phyloP scores from a whole-genome alignment of 1,140 invertebrate species.

The Drosophila tristis region DNA sequence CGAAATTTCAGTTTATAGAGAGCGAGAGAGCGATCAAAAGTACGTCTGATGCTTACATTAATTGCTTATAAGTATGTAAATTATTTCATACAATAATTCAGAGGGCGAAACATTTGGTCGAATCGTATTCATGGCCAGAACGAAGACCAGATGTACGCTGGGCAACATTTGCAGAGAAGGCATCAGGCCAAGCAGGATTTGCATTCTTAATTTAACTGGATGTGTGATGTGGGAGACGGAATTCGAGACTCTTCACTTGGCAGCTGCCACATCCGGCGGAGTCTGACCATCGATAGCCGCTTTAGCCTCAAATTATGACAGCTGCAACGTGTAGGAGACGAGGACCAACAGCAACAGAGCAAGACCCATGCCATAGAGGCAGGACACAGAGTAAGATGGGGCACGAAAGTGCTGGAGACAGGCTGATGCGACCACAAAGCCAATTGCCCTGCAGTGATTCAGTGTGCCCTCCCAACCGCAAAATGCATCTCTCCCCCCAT shows the following conservation, averaged over 20 bases:
- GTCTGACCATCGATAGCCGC: not conserved
- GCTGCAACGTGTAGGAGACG: constrained; percentile 5
- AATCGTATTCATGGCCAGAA: constrained; percentile 43
- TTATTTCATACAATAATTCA: too few relatives aligned
- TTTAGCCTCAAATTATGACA: constrained; percentile 47
- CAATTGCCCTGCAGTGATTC: constrained; percentile 36
- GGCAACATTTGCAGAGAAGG: constrained; percentile 27
- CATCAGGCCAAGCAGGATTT: constrained; percentile 71
- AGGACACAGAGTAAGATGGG: not conserved
- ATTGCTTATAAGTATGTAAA: too few relatives aligned
- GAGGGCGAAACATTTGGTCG: not conserved
- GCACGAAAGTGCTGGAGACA: too few relatives aligned
- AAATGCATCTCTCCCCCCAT: constrained; percentile 8
- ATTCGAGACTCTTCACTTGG: constrained; percentile 13
- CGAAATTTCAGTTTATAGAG: too few relatives aligned
- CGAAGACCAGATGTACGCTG: constrained; percentile 6
- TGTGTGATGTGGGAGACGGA: not conserved
- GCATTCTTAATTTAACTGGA: constrained; percentile 61
- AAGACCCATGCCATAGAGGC: too few relatives aligned
- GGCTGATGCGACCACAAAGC: constrained; percentile 37
- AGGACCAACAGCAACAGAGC: not conserved
- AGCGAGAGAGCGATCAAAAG: too few relatives aligned
- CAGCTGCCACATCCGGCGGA: constrained; percentile 26
- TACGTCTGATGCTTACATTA: too few relatives aligned
- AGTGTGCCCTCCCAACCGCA: constrained; percentile 27